phyloP scores from a whole-genome alignment of 2,888 invertebrate species.

The Nesidiocoris tenuis region DNA sequence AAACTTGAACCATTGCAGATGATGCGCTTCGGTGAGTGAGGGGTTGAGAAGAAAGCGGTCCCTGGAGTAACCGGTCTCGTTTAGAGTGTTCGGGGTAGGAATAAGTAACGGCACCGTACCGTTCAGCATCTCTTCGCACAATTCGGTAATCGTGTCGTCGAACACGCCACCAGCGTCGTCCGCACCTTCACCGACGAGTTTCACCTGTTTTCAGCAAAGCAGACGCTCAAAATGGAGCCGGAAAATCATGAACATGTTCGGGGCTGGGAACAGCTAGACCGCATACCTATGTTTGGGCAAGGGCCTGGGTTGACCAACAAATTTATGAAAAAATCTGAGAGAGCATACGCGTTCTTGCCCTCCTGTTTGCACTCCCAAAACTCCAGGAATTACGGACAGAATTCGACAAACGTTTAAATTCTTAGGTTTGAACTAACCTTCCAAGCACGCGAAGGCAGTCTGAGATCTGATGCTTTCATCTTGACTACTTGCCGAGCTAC shows the following conservation, averaged over 20 bases:
- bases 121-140: constrained; percentile 64
- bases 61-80: constrained; percentile 64
- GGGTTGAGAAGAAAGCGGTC: constrained; percentile 65
- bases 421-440: constrained; percentile 55
- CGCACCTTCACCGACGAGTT: constrained; percentile 66
- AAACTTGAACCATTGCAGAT: constrained; percentile 63
- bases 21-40: constrained; percentile 58
- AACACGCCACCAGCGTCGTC: constrained; percentile 70
- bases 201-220: constrained; percentile 57
- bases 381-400: too few species aligned
- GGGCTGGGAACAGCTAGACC: too few species aligned
- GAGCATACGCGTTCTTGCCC: too few species aligned
- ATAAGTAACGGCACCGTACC: constrained; percentile 62
- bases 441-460: constrained; percentile 66
- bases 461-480: constrained; percentile 60
- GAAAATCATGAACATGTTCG: too few species aligned
- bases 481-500: constrained; percentile 65
- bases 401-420: not conserved
- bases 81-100: constrained; percentile 63
- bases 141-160: constrained; percentile 68
- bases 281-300: not conserved
- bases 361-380: too few species aligned
- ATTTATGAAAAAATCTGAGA: too few species aligned
- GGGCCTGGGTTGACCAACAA: not conserved
- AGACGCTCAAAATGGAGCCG: too few species aligned